Conservation (phyloP, 2,888 invertebrate species). For the Drosophila formosana region DNA sequence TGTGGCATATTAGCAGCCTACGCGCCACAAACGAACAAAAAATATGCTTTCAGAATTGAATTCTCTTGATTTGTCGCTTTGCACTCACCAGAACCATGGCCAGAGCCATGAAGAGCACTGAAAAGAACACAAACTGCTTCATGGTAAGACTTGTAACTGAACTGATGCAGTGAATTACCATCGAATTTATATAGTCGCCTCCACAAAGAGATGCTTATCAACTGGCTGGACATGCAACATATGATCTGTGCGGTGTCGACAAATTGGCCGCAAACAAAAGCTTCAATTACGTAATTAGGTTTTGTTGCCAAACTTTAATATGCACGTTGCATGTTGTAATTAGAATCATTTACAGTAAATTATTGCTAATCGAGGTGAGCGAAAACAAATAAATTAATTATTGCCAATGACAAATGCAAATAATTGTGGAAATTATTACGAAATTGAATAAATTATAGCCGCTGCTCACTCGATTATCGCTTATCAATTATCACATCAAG, state of each 20-base stretch:
- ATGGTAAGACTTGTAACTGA: slow-evolving; percentile 57
- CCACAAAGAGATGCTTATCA: not conserved
- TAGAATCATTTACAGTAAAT: slow-evolving; percentile 7
- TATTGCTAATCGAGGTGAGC: slow-evolving; percentile 9
- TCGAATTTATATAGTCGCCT: slow-evolving; percentile 51
- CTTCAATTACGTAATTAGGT: slow-evolving; percentile 34
- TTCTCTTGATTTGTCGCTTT: not conserved
- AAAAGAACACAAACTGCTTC: slow-evolving; percentile 67
- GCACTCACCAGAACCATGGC: slow-evolving; percentile 62
- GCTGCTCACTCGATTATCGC: slow-evolving; percentile 6
- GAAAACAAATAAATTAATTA: slow-evolving; percentile 6
- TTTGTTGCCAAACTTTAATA: slow-evolving; percentile 28
- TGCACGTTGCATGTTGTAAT: slow-evolving; percentile 33
- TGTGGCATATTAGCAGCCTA: slow-evolving; percentile 26
- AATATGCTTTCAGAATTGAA: not conserved
- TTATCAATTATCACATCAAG: slow-evolving; percentile 11
- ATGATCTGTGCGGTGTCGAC: slow-evolving; percentile 13
- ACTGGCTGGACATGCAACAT: slow-evolving; percentile 2
- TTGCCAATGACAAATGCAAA: not conserved
- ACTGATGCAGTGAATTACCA: not conserved
- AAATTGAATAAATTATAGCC: slow-evolving; percentile 14
- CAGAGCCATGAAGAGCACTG: slow-evolving; percentile 55
- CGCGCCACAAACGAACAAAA: not conserved
- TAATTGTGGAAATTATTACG: slow-evolving; percentile 24
- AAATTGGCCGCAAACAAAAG: slow-evolving; percentile 18